A percentile compares a stretch with the other conserved stretches of the same genome.
phyloP scores from a whole-genome alignment of 2,113 vertebrate species.

The Colaptes auratus region DNA sequence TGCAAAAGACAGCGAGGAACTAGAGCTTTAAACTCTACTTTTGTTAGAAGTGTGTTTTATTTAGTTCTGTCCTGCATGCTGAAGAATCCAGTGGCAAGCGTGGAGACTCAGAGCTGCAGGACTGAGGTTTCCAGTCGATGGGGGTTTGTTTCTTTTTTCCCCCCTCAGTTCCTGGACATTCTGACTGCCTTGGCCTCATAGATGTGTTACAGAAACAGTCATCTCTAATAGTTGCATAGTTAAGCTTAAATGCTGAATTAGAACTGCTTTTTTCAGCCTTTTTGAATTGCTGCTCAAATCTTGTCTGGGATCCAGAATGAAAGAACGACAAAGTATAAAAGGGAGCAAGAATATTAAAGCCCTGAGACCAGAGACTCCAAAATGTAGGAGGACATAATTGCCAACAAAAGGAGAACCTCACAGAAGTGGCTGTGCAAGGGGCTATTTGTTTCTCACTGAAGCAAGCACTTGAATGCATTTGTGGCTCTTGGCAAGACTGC shows the following conservation, averaged over 20 bases:
- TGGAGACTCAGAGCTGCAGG: background rate
- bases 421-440: background rate
- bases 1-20: background rate
- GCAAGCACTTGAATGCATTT: slow-evolving; percentile 46
- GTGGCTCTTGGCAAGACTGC: slow-evolving; percentile 58
- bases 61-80: background rate
- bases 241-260: background rate
- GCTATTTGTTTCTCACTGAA: slow-evolving; percentile 18
- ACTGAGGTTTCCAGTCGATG: background rate
- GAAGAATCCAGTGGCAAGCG: background rate
- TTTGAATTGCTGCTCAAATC: background rate
- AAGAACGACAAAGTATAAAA: background rate
- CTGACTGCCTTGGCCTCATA: background rate
- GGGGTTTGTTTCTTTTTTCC: background rate
- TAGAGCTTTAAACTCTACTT: background rate
- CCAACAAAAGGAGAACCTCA: slow-evolving; percentile 26
- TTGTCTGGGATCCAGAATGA: background rate
- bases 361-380: background rate
- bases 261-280: background rate
- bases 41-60: background rate
- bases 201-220: background rate
- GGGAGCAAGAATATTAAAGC: background rate
- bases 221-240: background rate
- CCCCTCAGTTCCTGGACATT: background rate
- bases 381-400: background rate